A percentile compares a stretch with the other conserved stretches of the same genome.
Conservation (phyloP, 2,888 invertebrate species). For the Callyntrura guangdongensis region DNA sequence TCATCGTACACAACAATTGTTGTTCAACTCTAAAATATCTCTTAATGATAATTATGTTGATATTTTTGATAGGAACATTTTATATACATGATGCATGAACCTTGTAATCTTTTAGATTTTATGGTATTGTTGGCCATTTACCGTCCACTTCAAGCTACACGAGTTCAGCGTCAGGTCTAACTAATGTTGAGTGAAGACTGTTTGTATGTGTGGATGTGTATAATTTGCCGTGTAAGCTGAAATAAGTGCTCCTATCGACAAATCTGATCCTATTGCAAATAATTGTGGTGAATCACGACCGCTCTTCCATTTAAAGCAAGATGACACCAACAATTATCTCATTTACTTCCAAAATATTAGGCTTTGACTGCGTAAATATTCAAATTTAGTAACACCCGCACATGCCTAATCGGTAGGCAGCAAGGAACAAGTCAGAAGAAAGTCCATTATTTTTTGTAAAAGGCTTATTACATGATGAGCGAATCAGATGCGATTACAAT, state of each 20-base stretch:
- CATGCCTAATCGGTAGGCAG: slow-evolving; percentile 48
- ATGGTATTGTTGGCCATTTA: no score
- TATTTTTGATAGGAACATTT: slow-evolving; percentile 8
- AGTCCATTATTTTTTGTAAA: background rate
- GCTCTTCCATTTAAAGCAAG: slow-evolving; percentile 77
- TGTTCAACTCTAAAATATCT: slow-evolving; percentile 37
- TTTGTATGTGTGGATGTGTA: background rate
- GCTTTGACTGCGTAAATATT: slow-evolving; percentile 66
- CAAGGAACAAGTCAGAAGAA: slow-evolving; percentile 1
- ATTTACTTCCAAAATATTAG: slow-evolving; percentile 77
- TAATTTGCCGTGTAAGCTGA: slow-evolving; percentile 7
- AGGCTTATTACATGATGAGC: slow-evolving; percentile 36
- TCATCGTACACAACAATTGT: slow-evolving; percentile 12
- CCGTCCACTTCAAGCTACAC: slow-evolving; percentile 19
- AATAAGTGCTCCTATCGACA: slow-evolving; percentile 50
- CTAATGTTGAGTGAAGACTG: background rate
- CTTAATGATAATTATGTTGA: slow-evolving; percentile 33
- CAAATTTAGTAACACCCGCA: slow-evolving; percentile 76
- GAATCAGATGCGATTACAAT: slow-evolving; percentile 68
- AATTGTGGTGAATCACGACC: slow-evolving; percentile 75
- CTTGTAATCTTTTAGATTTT: background rate
- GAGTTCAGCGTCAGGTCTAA: background rate
- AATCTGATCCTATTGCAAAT: slow-evolving; percentile 63
- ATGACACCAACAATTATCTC: slow-evolving; percentile 79
- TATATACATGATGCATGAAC: background rate